Evolutionary conservation across 2,797 vertebrate genomes (phyloP).

Genomic region (Streptopelia turtur): DNA sequence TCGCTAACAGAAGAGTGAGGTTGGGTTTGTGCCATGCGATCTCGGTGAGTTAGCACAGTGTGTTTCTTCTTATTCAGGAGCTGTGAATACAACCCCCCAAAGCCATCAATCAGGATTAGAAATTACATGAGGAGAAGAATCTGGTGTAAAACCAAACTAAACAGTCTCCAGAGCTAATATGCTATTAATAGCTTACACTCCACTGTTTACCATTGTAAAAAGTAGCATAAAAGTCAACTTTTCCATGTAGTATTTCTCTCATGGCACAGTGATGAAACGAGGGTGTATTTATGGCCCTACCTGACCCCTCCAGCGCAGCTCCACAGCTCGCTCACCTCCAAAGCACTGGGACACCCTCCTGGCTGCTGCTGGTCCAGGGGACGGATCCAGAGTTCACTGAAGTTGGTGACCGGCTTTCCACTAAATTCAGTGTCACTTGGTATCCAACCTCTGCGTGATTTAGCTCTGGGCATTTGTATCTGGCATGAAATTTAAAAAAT

Average conservation of each 20-base stretch:
- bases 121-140: slow-evolving; percentile 52
- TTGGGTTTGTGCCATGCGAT: background rate
- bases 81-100: background rate
- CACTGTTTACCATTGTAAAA: slow-evolving; percentile 57
- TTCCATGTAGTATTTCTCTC: slow-evolving; percentile 31
- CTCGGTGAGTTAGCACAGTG: background rate
- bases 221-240: slow-evolving; percentile 40
- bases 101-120: slow-evolving; percentile 56
- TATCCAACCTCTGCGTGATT: background rate
- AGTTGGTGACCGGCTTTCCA: background rate
- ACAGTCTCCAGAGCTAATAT: slow-evolving; percentile 36
- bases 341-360: background rate
- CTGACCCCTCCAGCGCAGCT: background rate
- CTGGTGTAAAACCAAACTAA: slow-evolving; percentile 53
- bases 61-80: slow-evolving; percentile 37
- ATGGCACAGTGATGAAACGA: slow-evolving; percentile 36
- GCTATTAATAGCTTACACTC: slow-evolving; percentile 48
- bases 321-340: background rate
- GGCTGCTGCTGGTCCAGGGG: background rate
- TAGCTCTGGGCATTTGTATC: background rate
- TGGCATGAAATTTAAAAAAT: background rate
- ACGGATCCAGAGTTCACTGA: background rate
- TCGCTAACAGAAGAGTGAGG: background rate
- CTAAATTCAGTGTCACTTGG: background rate
- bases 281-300: slow-evolving; percentile 9